These are phyloP conservation scores for Oligia fasciuncula DNA, from an alignment of 2,888 invertebrate genomes.

Conservation along the genomic window DNA sequence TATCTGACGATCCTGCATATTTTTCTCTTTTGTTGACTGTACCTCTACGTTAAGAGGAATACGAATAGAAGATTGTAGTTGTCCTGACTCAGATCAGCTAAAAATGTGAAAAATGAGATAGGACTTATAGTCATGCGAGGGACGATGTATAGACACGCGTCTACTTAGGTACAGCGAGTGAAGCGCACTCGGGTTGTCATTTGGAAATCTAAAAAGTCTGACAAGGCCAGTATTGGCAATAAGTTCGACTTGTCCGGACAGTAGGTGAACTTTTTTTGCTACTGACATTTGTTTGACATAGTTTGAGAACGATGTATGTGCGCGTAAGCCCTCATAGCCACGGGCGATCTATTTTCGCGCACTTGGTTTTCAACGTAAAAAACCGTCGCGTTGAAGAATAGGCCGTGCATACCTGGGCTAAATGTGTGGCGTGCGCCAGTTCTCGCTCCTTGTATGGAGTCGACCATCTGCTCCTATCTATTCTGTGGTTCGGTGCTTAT, in stretches of 20 bases:
- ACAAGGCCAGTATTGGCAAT: neutral
- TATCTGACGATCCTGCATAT: too few species aligned
- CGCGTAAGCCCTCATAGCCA: neutral
- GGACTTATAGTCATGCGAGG: too few species aligned
- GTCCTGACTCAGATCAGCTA: too few species aligned
- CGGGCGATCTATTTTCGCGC: too few species aligned
- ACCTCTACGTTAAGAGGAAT: too few species aligned
- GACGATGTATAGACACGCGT: neutral
- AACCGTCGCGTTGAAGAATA: too few species aligned
- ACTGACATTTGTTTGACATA: neutral
- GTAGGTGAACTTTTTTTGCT: neutral
- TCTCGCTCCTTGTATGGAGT: neutral
- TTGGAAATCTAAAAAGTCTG: neutral
- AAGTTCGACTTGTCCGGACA: neutral
- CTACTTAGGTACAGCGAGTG: neutral
- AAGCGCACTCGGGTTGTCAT: neutral
- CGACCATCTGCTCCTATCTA: neutral
- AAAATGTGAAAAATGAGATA: too few species aligned
- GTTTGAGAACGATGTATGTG: neutral
- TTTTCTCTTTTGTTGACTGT: too few species aligned
- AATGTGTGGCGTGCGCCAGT: neutral
- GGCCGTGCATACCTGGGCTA: too few species aligned
- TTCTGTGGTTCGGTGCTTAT: conserved; percentile 25
- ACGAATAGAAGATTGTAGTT: too few species aligned
- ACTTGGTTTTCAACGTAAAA: neutral